Conservation (phyloP, 2,888 invertebrate species). For the Polydrusus tereticollis region DNA sequence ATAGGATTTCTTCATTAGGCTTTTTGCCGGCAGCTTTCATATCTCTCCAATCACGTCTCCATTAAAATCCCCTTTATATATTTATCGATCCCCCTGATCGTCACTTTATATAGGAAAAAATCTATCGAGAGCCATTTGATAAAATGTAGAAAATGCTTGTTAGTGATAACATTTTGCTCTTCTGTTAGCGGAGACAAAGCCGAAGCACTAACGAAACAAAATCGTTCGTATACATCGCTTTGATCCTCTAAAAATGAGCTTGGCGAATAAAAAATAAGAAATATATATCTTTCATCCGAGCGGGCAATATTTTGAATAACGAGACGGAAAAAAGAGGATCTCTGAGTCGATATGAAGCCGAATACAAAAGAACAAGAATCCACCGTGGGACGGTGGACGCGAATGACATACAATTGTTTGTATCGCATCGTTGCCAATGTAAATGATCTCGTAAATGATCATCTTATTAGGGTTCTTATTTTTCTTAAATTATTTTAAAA, state of each 20-base stretch:
- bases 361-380: conserved; percentile 49
- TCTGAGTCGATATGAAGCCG: conserved; percentile 46
- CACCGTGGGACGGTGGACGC: conserved; percentile 46
- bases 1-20: conserved; percentile 50
- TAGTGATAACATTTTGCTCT: conserved; percentile 43
- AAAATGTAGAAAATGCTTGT: conserved; percentile 38
- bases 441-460: conserved; percentile 40
- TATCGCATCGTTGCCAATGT: conserved; percentile 46
- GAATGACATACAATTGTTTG: conserved; percentile 48
- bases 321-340: conserved; percentile 46
- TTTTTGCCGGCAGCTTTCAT: conserved; percentile 47
- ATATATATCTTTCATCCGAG: conserved; percentile 46
- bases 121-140: conserved; percentile 33
- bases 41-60: conserved; percentile 46
- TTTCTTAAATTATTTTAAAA: neutral
- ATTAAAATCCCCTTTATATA: conserved; percentile 44
- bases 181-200: conserved; percentile 30
- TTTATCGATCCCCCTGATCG: neutral
- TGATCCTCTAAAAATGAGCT: conserved; percentile 46
- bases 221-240: conserved; percentile 40
- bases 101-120: conserved; percentile 12
- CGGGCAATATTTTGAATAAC: conserved; percentile 49
- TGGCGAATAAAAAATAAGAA: conserved; percentile 43
- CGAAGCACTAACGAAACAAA: conserved; percentile 42
- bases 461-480: conserved; percentile 36